Evolutionary conservation across 2,888 invertebrate genomes (phyloP).

Genomic region (Xanthostigma xanthostigma): DNA sequence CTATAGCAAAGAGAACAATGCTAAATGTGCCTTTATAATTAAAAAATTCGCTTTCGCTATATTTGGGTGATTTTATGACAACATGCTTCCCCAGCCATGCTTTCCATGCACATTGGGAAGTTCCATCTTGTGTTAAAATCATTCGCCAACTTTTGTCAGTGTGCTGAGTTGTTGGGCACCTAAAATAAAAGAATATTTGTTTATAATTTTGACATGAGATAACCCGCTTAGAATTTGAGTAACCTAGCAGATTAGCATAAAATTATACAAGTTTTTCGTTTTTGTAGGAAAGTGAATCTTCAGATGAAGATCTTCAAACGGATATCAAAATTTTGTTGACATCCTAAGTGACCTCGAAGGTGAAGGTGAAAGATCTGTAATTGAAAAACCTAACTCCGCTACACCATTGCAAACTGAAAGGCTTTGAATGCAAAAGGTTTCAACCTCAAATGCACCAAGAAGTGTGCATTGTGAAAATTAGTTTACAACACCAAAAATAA

Average conservation of each 20-base stretch:
- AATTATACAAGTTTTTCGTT: not conserved
- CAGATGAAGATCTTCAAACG: not conserved
- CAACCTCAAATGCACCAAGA: not conserved
- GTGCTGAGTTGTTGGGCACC: too few relatives aligned
- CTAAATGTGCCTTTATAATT: constrained; percentile 20
- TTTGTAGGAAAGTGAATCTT: not conserved
- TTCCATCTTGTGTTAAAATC: too few relatives aligned
- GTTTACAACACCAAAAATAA: not conserved
- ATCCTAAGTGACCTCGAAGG: not conserved
- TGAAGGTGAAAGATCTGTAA: constrained; percentile 1
- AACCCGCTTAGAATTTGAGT: too few relatives aligned
- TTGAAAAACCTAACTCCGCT: not conserved
- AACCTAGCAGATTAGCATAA: not conserved
- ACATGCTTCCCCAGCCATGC: constrained; percentile 21
- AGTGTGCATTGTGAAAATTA: not conserved
- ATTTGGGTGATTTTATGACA: constrained; percentile 15
- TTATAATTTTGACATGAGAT: too few relatives aligned
- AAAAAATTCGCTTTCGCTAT: constrained; percentile 16
- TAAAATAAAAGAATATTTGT: too few relatives aligned
- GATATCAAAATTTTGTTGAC: not conserved
- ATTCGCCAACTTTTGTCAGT: too few relatives aligned
- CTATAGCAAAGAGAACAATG: too few relatives aligned
- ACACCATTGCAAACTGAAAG: not conserved
- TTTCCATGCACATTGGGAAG: constrained; percentile 15
- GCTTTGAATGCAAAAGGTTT: not conserved